These are phyloP conservation scores for Willisornis vidua DNA, from an alignment of 2,113 vertebrate genomes.

Conservation along the genomic window DNA sequence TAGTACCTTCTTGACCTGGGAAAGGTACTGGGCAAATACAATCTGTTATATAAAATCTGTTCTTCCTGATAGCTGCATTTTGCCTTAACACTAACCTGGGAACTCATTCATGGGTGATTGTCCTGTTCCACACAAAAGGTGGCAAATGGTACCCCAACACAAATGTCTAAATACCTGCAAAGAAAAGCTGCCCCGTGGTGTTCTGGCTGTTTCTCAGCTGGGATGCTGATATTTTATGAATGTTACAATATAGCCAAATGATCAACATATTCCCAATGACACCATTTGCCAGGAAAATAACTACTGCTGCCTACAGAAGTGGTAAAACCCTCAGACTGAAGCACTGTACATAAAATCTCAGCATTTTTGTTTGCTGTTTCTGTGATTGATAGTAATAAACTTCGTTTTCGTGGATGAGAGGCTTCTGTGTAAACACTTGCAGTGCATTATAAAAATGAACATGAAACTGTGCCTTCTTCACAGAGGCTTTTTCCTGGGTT, in stretches of 20 bases:
- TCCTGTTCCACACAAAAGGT: not conserved
- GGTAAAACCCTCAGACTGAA: constrained; percentile 50
- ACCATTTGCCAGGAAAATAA: constrained; percentile 50
- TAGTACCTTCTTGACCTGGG: not conserved
- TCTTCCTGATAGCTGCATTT: not conserved
- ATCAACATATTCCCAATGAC: constrained; percentile 49
- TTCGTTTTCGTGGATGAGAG: constrained; percentile 15
- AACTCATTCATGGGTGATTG: not conserved
- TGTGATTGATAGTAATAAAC: constrained; percentile 56
- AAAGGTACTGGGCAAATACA: not conserved
- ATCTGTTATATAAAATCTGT: not conserved
- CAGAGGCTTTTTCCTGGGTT: not conserved
- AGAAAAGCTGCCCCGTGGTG: not conserved
- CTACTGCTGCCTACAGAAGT: constrained; percentile 35
- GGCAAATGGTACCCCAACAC: not conserved
- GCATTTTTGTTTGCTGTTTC: constrained; percentile 48
- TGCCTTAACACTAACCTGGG: not conserved
- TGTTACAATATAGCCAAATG: constrained; percentile 26
- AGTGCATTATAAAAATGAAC: constrained; percentile 41
- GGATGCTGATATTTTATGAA: constrained; percentile 48
- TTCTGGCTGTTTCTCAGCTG: constrained; percentile 36
- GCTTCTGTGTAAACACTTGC: constrained; percentile 56
- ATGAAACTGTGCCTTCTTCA: constrained; percentile 28
- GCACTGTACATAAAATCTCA: constrained; percentile 52
- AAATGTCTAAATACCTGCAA: not conserved